phyloP scores from a whole-genome alignment of 1,140 invertebrate genomes.

The Mesaphorura yosii region DNA sequence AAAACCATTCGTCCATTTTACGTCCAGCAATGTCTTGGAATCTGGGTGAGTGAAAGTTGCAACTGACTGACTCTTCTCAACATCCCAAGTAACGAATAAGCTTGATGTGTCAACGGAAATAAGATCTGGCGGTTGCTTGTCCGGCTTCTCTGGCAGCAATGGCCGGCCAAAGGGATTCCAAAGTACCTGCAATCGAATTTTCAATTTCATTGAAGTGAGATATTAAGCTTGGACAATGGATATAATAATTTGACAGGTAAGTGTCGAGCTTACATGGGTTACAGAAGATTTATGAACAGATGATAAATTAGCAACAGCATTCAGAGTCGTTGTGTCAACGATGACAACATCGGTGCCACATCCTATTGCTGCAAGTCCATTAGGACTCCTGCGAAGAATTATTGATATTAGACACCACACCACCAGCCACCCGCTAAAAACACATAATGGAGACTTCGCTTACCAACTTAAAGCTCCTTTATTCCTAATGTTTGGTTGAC shows the following conservation, averaged over 20 bases:
- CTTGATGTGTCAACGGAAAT: conserved; percentile 17
- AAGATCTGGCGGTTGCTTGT: conserved; percentile 16
- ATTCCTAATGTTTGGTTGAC: too few relatives aligned
- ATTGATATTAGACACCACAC: too few relatives aligned
- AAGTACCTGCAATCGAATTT: conserved; percentile 4
- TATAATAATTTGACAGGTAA: neutral
- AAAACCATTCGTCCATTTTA: conserved; percentile 20
- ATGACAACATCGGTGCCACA: conserved; percentile 25
- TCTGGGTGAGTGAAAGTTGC: conserved; percentile 21
- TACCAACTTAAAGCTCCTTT: too few relatives aligned
- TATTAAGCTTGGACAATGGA: neutral
- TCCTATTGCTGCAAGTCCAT: conserved; percentile 14
- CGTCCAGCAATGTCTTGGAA: conserved; percentile 12
- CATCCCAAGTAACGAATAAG: conserved; percentile 25
- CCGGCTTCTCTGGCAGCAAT: conserved; percentile 12
- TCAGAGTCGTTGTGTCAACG: conserved; percentile 12
- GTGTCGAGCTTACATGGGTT: conserved; percentile 7
- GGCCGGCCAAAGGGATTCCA: conserved; percentile 22
- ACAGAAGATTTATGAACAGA: conserved; percentile 15
- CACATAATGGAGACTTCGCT: too few relatives aligned
- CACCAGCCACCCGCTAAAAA: too few relatives aligned
- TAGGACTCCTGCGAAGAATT: conserved; percentile 12
- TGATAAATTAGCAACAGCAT: conserved; percentile 9
- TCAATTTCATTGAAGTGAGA: neutral
- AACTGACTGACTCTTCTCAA: conserved; percentile 13